phyloP scores from a whole-genome alignment of 2,797 vertebrate species.

The Columba guinea region DNA sequence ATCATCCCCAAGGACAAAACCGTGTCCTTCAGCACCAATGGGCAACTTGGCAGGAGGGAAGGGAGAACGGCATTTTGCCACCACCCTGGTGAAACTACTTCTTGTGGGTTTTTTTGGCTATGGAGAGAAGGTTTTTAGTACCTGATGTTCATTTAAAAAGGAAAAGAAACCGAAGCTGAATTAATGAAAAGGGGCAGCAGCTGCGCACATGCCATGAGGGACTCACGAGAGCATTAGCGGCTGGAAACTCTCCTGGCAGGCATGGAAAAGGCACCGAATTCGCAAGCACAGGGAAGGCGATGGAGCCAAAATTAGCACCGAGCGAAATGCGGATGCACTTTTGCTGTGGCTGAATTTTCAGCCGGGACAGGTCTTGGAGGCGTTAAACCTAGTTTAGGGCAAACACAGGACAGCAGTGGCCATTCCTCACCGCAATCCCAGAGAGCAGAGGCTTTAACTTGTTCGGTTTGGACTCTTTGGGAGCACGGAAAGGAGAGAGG shows the following conservation, averaged over 20 bases:
- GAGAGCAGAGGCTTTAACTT: background rate
- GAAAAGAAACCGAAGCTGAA: slow-evolving; percentile 32
- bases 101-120: background rate
- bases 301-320: background rate
- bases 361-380: background rate
- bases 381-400: accelerated
- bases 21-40: background rate
- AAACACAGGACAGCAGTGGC: background rate
- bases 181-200: slow-evolving; percentile 18
- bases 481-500: background rate
- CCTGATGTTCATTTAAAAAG: background rate
- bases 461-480: background rate
- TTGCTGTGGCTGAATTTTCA: background rate
- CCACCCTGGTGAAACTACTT: accelerated
- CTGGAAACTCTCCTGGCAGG: slow-evolving; percentile 1
- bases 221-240: background rate
- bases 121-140: background rate
- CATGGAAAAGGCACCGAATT: background rate
- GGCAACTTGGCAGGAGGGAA: background rate
- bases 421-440: background rate
- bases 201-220: background rate
- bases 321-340: background rate
- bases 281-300: slow-evolving; percentile 9
- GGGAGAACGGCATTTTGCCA: background rate
- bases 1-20: background rate